Base-by-base conservation (phyloP, 2,888 invertebrate genomes). In the Malacosoma neustria region DNA sequence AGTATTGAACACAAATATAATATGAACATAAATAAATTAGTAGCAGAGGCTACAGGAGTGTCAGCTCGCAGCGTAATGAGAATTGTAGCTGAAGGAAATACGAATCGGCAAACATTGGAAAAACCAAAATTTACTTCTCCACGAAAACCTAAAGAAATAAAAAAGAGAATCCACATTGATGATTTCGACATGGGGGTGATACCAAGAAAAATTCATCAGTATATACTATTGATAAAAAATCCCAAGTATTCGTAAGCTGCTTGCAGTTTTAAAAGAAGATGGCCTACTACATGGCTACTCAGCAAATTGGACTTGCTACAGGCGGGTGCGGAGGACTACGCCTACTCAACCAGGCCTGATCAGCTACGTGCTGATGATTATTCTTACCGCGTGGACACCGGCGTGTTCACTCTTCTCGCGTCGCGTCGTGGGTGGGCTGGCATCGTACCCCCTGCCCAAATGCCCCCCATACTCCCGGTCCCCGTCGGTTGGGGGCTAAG, bases 41-140 rank as follows among this genome's bases (percentile, higher is more conserved):
- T 37, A 14, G 37, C 29, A 7, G 33, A 37, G 30, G 33, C 33
- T 29, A 37, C 29, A n/a, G 37, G 37, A n/a, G 33, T 33, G 14
- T 33, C 37, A 22, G 33, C 13, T 7, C 11, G 33, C 37, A 29
- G 29, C 14, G 29, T 37, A 29, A 33, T 11, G 33, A 11, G 11
- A 13, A 33, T 37, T 9, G 30, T 37, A n/a, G 14, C 15, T 6
- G 37, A 37, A 37, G 37, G 33, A 7, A 37, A 14, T n/a, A 4
- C 22, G 6, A 2, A 11, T 11, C 11, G 14, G 5, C 15, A 33
- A 2, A 15, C 7, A 7, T 11, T 3, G 7, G 33, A 14, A n/a
- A 3, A 15, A 11, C 7, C 11, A 11, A 9, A 14, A 11, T 33
- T 33, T 14, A 12, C 15, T 2, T 9, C 15, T 4, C 33, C 33